Evolutionary conservation across 2,113 vertebrate genomes (phyloP).

Genomic region (Paramormyrops kingsleyae): DNA sequence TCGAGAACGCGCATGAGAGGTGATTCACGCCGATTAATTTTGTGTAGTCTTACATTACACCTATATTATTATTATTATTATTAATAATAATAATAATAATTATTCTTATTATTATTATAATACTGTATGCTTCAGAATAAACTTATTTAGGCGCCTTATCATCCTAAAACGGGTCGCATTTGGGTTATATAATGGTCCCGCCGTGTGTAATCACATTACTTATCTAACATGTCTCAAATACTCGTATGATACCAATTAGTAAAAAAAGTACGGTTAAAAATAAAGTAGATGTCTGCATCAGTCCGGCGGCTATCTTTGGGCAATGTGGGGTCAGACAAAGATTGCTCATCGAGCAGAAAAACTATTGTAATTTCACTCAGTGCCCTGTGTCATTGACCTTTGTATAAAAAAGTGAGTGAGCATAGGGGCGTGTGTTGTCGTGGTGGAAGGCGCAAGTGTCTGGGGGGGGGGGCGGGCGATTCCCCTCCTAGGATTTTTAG

Average conservation of each 20-base stretch:
- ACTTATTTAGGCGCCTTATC: neutral
- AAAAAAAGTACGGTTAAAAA: neutral
- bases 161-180: neutral
- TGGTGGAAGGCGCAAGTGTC: neutral
- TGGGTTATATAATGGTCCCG: neutral
- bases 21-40: neutral
- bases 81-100: neutral
- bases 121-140: neutral
- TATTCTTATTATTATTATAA: neutral
- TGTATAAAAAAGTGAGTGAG: neutral
- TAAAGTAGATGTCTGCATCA: neutral
- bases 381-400: neutral
- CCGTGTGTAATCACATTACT: neutral
- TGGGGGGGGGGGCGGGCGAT: neutral
- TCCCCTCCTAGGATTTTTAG: neutral
- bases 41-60: neutral
- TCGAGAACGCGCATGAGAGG: slow-evolving; percentile 26
- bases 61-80: neutral
- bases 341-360: neutral
- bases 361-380: neutral
- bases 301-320: neutral
- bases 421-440: neutral
- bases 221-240: neutral
- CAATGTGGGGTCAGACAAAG: neutral
- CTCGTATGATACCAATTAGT: neutral